Base-by-base conservation (phyloP, 2,797 vertebrate species). In the Sylvilagus floridanus region DNA sequence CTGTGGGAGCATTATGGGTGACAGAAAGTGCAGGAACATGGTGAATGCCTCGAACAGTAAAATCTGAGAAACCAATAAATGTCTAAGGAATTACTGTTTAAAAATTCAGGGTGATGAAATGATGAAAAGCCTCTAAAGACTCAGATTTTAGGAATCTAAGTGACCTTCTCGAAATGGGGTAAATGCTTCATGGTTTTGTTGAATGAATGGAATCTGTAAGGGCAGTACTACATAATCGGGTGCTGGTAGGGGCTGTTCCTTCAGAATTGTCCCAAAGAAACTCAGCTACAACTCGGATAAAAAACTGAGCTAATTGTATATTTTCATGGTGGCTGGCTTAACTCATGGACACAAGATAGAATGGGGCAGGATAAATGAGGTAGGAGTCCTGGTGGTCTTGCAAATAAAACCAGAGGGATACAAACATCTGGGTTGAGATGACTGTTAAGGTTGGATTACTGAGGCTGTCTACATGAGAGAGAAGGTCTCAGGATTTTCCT, bases 381-480 rank as follows among this genome's bases (percentile, higher is more conserved):
- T 28, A 66, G 54, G 22, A 79, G 4, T 4, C 66, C 62, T 71
- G 14, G 28, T 28, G 30, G 5, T 77, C 77, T 93, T 75, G 5
- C 90, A 79, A 79, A 69, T 68, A 65, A 12, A 69, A 84, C 4
- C 30, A 79, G 42, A 54, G 47, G 68, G 32, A 91, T 79, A 81
- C 0, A 91, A 12, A 79, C 47, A 76, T 54, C 77, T 42, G 72
- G 21, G 14, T 73, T 52, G 63, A 63, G 30, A 68, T 52, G n/a
- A 71, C 66, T 77, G 88, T 88, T 62, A 88, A 86, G 78, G 22
- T 87, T 87, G 94, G n/a, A 76, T 63, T 87, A 71, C 54, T 84
- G 47, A 87, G 17, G 75, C 17, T 81, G 7, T 54, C 28, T 87
- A 75, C 28, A 17, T 78, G 37, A 73, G 60, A 78, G 14, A 14